These are phyloP conservation scores for Eleutherodactylus coqui DNA, from an alignment of 2,797 vertebrate species.

Conservation along the genomic window DNA sequence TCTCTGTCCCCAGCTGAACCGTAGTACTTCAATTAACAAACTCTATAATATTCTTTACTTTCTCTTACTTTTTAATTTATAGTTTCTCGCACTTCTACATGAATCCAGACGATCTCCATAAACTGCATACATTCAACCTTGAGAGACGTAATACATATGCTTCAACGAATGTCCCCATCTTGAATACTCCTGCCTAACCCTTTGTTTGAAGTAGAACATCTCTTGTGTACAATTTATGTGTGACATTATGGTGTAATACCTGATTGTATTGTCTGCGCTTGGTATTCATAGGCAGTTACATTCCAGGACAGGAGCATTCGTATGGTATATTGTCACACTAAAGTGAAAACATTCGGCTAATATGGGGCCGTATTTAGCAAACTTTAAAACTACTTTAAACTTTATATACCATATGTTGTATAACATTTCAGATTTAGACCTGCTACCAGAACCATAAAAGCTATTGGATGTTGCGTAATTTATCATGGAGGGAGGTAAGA, in stretches of 20 bases:
- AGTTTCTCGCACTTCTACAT: neutral
- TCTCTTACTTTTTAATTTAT: neutral
- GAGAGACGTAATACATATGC: neutral
- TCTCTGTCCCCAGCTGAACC: too few species aligned
- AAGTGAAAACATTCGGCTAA: conserved; percentile 46
- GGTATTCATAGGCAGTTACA: conserved; percentile 48
- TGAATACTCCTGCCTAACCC: neutral
- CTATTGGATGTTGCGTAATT: conserved; percentile 2
- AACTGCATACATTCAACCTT: neutral
- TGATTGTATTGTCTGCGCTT: conserved; percentile 36
- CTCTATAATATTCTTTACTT: neutral
- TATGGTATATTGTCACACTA: conserved; percentile 55
- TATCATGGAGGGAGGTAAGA: neutral
- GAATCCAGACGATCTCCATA: neutral
- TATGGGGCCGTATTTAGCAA: conserved; percentile 52
- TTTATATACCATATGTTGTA: conserved; percentile 56
- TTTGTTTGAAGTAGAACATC: conserved; percentile 6
- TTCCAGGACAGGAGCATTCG: conserved; percentile 38
- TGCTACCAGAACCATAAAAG: conserved; percentile 35
- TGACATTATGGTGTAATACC: conserved; percentile 42
- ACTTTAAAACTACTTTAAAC: conserved; percentile 51
- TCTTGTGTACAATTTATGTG: conserved; percentile 34
- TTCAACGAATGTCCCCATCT: neutral
- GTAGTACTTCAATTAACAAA: neutral
- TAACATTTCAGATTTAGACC: conserved; percentile 48